These are phyloP conservation scores for Ibycter americanus DNA, from an alignment of 2,797 vertebrate species.

Conservation along the genomic window DNA sequence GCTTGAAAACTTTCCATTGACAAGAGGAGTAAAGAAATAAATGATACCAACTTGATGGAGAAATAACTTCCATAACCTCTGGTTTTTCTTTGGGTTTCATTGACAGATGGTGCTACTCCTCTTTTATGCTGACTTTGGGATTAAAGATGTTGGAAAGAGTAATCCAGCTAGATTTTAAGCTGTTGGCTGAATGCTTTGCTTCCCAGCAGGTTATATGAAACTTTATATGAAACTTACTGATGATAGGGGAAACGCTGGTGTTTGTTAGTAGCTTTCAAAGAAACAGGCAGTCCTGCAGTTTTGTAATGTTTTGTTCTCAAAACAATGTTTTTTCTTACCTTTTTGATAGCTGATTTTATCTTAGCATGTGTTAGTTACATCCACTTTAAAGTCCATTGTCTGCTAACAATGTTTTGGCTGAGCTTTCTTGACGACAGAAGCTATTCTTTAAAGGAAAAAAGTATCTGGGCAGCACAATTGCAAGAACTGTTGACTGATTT, in stretches of 20 bases:
- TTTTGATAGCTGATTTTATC: background rate
- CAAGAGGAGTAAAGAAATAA: background rate
- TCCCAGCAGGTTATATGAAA: background rate
- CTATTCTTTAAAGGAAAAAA: background rate
- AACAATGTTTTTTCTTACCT: background rate
- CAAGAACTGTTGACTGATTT: background rate
- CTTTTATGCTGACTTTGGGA: background rate
- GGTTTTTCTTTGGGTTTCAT: background rate
- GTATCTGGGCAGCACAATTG: background rate
- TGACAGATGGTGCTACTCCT: slow-evolving; percentile 11
- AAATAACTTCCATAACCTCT: background rate
- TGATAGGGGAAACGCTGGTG: accelerated
- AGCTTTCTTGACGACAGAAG: background rate
- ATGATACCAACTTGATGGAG: background rate
- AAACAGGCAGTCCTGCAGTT: background rate
- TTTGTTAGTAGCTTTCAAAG: background rate
- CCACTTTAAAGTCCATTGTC: background rate
- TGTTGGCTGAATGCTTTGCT: background rate
- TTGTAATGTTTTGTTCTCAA: background rate
- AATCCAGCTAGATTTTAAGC: background rate
- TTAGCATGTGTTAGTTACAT: background rate
- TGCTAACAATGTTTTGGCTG: background rate
- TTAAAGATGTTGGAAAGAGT: background rate
- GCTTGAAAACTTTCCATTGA: background rate
- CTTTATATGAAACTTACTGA: accelerated